These are phyloP conservation scores for Melanotaenia pygmaea DNA, from an alignment of 2,797 vertebrate genomes.

Conservation along the genomic window DNA sequence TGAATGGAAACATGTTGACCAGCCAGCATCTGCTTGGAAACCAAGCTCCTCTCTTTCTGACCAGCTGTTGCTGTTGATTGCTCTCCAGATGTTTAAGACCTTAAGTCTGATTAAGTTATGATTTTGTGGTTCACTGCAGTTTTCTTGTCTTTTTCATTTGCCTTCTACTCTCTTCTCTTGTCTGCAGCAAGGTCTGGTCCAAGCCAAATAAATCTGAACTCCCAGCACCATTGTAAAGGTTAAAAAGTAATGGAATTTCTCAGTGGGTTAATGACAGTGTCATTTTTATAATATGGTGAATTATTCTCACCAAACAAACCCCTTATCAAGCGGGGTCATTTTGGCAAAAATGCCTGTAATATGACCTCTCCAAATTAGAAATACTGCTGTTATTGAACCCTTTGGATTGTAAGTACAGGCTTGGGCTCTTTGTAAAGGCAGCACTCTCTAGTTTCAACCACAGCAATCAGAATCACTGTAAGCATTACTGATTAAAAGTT, in stretches of 20 bases:
- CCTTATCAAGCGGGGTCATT: no score
- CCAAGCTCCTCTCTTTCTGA: slow-evolving; percentile 1
- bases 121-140: not conserved
- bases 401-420: no score
- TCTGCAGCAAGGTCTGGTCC: slow-evolving; percentile 4
- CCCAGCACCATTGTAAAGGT: not conserved
- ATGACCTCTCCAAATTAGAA: no score
- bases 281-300: not conserved
- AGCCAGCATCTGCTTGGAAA: slow-evolving; percentile 43
- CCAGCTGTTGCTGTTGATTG: slow-evolving; percentile 55
- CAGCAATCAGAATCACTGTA: no score
- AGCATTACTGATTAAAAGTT: no score
- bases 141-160: not conserved
- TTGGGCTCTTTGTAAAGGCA: no score
- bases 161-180: not conserved
- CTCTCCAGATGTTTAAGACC: slow-evolving; percentile 46
- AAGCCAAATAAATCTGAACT: not conserved
- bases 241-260: not conserved
- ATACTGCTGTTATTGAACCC: no score
- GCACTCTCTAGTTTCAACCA: no score
- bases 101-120: slow-evolving; percentile 8
- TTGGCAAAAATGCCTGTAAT: no score
- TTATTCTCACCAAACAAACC: slow-evolving; percentile 2
- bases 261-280: not conserved
- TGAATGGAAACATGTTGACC: slow-evolving; percentile 36